Conservation (phyloP, 2,797 vertebrate species). For the Crenichthys baileyi region DNA sequence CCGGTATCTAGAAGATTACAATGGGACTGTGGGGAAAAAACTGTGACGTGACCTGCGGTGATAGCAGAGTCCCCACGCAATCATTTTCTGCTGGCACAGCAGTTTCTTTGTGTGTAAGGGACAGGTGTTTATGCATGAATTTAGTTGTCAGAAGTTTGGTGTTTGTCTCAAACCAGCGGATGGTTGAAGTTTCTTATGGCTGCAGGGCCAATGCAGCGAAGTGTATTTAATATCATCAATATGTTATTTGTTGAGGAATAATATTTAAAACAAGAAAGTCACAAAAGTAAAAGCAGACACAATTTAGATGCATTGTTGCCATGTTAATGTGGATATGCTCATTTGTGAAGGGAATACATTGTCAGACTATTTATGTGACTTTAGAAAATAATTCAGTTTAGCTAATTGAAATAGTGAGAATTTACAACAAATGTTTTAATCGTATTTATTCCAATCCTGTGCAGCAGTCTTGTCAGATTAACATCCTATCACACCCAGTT, state of each 20-base stretch:
- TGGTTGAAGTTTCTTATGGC: background rate
- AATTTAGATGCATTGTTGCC: too few relatives aligned
- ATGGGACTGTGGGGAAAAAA: constrained; percentile 23
- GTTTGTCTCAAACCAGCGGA: background rate
- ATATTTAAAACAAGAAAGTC: background rate
- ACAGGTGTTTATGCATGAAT: constrained; percentile 31
- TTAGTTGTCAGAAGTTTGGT: constrained; percentile 14
- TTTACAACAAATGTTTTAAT: too few relatives aligned
- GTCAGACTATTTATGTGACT: too few relatives aligned
- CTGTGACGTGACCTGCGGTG: constrained; percentile 32
- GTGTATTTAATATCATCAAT: too few relatives aligned
- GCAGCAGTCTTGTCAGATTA: too few relatives aligned
- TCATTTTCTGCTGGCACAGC: constrained; percentile 42
- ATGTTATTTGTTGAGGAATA: background rate
- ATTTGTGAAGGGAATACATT: too few relatives aligned
- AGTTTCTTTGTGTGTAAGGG: constrained; percentile 23
- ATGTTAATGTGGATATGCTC: background rate
- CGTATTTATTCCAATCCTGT: too few relatives aligned
- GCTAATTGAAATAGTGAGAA: too few relatives aligned
- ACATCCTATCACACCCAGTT: too few relatives aligned
- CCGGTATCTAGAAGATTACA: constrained; percentile 51
- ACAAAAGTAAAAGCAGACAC: background rate
- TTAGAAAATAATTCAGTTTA: too few relatives aligned
- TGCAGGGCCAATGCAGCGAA: background rate
- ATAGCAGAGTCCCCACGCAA: constrained; percentile 9